Percentiles rank a stretch among this genome's conserved stretches.
Evolutionary conservation across 2,797 vertebrate species (phyloP).

Genomic region (Luscinia megarhynchos): DNA sequence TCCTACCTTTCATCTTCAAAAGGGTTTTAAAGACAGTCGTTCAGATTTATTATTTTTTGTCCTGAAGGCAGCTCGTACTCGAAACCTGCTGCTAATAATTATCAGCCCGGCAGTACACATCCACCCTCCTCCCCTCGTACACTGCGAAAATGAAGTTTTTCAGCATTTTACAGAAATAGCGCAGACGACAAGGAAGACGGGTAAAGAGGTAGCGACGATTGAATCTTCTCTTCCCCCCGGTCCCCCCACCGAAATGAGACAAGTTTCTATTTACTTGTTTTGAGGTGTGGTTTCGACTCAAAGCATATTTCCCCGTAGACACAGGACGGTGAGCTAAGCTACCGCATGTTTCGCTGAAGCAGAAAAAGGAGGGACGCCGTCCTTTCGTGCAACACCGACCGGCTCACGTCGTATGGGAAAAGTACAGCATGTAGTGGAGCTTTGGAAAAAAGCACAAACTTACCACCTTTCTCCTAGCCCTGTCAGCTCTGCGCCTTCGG

Average conservation of each 20-base stretch:
- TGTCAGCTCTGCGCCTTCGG: neutral
- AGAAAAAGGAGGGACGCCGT: neutral
- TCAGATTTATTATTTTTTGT: constrained; percentile 20
- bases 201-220: neutral
- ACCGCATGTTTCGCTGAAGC: neutral
- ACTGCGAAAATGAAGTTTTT: neutral
- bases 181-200: neutral
- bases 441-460: neutral
- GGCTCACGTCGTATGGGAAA: neutral
- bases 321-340: neutral
- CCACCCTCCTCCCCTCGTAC: no score
- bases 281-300: constrained; percentile 20
- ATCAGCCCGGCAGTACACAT: neutral
- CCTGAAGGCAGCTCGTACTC: constrained; percentile 7
- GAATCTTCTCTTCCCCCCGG: accelerated
- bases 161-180: neutral
- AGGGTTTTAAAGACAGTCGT: neutral
- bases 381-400: neutral
- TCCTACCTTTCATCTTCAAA: constrained; percentile 22
- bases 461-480: neutral
- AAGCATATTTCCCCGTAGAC: neutral
- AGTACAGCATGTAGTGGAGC: neutral
- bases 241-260: neutral
- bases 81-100: constrained; percentile 5
- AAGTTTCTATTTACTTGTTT: constrained; percentile 43